Evolutionary conservation across 2,888 invertebrate species (phyloP), one percentile per base, ranked within the genome.

Genomic region (Morpho helenor): DNA sequence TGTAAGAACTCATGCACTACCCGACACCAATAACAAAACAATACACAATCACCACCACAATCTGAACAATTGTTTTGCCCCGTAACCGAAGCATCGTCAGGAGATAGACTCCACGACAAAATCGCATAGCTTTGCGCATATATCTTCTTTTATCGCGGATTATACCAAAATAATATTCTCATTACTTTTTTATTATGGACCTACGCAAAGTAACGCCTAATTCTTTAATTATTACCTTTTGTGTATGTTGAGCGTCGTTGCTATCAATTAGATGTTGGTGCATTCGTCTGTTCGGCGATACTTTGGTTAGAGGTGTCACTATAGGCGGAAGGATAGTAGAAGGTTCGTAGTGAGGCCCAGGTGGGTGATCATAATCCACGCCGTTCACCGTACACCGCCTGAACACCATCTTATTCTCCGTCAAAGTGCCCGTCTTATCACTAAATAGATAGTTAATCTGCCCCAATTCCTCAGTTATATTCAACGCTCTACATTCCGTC

Each of bases 381-480:
- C 98, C 98, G 31, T 94, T 95, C 39, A 99, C 95, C 3, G 96
- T 94, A 77, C 98, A 99, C 52, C 96, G 92, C 58, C 97, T 93
- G 84, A 99, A 99, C 74, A 98, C 93, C 99, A 99, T 99, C 83
- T 97, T 95, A 82, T 99, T 99, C 85, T 99, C 98, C 0, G 99
- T 99, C 58, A 99, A 88, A 2, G 99, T 99, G 7, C 99, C 99
- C 1, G 99, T 99, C 88, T 99, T 99, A 82, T 99, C 99, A 8
- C 97, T 97, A 87, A 99, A 99, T 66, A 99, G 93, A 76, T 99
- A 98, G 65, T 79, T 80, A 67, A 94, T 93, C 90, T 99, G 99
- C 1, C 99, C 99, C 69, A 99, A 92, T 85, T 99, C 99, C 83
- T 99, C 99, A 0, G 98, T 98, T 65, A 99, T 98, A 81, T 99